These are phyloP conservation scores for Paraplagusia blochii DNA, from an alignment of 2,113 vertebrate species.

Conservation along the genomic window DNA sequence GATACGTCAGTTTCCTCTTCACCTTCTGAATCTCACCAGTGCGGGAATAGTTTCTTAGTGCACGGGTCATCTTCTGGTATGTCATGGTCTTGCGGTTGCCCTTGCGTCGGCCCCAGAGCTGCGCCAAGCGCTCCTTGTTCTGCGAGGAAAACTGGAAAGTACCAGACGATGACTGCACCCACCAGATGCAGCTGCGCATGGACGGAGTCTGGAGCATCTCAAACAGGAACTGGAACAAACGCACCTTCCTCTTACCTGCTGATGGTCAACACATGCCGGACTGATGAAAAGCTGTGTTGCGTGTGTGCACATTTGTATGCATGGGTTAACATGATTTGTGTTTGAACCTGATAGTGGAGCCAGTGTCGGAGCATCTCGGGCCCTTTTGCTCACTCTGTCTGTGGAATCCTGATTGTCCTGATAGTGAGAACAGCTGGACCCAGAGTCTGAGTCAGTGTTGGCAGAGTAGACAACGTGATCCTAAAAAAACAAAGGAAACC, in stretches of 20 bases:
- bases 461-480: constrained; percentile 40
- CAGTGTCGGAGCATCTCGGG: constrained; percentile 46
- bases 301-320: background rate
- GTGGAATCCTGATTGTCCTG: constrained; percentile 68
- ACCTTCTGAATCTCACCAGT: constrained; percentile 80
- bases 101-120: constrained; percentile 79
- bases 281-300: background rate
- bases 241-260: constrained; percentile 78
- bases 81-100: constrained; percentile 84
- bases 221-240: constrained; percentile 81
- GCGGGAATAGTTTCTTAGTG: constrained; percentile 77
- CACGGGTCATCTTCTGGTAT: constrained; percentile 82
- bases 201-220: constrained; percentile 80
- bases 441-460: constrained; percentile 77
- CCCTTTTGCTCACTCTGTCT: constrained; percentile 47
- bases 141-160: constrained; percentile 83
- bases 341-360: constrained; percentile 69
- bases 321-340: background rate
- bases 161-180: constrained; percentile 76
- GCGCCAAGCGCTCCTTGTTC: constrained; percentile 79
- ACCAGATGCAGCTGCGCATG: constrained; percentile 82
- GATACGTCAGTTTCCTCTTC: constrained; percentile 79
- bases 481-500: constrained; percentile 46
- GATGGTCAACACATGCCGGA: background rate
- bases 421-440: constrained; percentile 73